Evolutionary conservation across 2,113 vertebrate genomes (phyloP).

Genomic region (Hassar affinis): DNA sequence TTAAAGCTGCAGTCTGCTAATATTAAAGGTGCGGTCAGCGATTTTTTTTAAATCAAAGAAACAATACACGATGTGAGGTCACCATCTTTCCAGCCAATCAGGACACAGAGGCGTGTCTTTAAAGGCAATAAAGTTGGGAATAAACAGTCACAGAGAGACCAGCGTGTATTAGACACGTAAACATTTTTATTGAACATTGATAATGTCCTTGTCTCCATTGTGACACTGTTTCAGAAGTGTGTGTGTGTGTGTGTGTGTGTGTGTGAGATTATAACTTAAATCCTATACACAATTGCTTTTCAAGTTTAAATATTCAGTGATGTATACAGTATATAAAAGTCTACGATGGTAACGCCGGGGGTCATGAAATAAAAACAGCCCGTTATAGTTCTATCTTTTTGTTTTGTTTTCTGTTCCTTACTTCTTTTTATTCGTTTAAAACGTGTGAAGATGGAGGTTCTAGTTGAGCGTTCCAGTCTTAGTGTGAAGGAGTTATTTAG

Average conservation of each 20-base stretch:
- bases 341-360: constrained; percentile 41
- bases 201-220: constrained; percentile 17
- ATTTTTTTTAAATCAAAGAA: neutral
- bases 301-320: constrained; percentile 41
- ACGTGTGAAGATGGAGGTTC: constrained; percentile 52
- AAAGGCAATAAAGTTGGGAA: neutral
- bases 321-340: constrained; percentile 46
- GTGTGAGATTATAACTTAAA: constrained; percentile 38
- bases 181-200: constrained; percentile 45
- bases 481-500: constrained; percentile 24
- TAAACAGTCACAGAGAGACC: constrained; percentile 15
- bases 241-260: constrained; percentile 34
- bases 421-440: constrained; percentile 49
- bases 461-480: constrained; percentile 48
- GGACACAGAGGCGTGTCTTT: neutral
- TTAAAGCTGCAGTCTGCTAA: neutral
- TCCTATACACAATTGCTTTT: constrained; percentile 29
- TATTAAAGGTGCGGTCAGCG: neutral
- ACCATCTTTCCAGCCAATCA: neutral
- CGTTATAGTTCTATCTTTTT: neutral
- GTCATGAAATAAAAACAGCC: constrained; percentile 36
- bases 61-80: neutral
- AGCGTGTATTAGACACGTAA: constrained; percentile 26
- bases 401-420: constrained; percentile 43
- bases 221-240: constrained; percentile 25